Conservation (phyloP, 2,113 vertebrate species). For the Gobius niger region DNA sequence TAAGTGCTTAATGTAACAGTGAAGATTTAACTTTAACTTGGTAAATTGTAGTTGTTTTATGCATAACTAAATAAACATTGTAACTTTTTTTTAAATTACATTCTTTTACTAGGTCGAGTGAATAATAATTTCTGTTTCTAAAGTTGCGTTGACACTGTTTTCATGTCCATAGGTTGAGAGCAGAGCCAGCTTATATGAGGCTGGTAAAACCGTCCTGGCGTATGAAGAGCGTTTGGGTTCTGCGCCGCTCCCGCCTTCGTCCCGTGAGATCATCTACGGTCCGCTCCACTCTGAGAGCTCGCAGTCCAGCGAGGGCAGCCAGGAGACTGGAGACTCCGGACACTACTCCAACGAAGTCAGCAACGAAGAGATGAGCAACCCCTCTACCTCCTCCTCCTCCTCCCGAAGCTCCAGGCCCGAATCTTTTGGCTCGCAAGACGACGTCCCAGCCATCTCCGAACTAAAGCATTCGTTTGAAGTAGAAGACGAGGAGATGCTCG, state of each 20-base stretch:
- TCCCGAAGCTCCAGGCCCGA: conserved; percentile 49
- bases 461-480: conserved; percentile 45
- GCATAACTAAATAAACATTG: not conserved
- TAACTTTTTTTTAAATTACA: too few species aligned
- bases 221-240: conserved; percentile 65
- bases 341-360: conserved; percentile 89
- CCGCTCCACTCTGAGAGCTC: conserved; percentile 82
- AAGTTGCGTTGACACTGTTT: not conserved
- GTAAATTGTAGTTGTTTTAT: not conserved
- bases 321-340: conserved; percentile 90
- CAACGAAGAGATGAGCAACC: conserved; percentile 78
- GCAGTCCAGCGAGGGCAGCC: conserved; percentile 87
- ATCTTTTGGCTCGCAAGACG: conserved; percentile 23
- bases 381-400: conserved; percentile 51
- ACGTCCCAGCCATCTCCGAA: conserved; percentile 2
- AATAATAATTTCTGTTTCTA: not conserved
- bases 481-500: conserved; percentile 41
- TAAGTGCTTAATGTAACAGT: conserved; percentile 56
- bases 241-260: conserved; percentile 58
- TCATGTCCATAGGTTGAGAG: conserved; percentile 68
- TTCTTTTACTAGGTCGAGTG: too few species aligned
- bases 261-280: conserved; percentile 71
- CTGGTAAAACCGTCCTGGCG: conserved; percentile 76
- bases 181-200: conserved; percentile 80
- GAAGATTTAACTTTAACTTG: too few species aligned